These are phyloP conservation scores for Ophonus ardosiacus DNA, from an alignment of 2,888 invertebrate genomes.

Conservation along the genomic window DNA sequence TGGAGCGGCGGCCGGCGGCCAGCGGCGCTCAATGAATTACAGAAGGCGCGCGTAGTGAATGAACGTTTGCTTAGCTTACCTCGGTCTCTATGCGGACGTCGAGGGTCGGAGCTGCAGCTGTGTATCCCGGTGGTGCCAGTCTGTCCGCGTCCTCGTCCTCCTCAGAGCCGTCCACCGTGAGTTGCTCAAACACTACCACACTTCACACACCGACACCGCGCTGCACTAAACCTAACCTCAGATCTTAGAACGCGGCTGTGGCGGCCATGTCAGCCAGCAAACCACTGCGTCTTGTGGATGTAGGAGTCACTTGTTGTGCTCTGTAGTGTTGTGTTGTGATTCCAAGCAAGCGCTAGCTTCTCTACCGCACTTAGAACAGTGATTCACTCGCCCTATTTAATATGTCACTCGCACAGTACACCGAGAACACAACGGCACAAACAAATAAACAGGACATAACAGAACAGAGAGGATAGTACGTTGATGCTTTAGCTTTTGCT, in stretches of 20 bases:
- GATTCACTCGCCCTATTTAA: not conserved
- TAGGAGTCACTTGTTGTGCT: conserved; percentile 56
- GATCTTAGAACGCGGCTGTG: conserved; percentile 53
- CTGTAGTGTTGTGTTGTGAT: conserved; percentile 29
- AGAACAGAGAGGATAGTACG: conserved; percentile 76
- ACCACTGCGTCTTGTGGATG: conserved; percentile 31
- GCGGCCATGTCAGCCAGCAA: conserved; percentile 53
- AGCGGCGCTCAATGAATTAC: conserved; percentile 57
- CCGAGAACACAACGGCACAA: no score
- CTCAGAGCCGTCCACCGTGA: conserved; percentile 49
- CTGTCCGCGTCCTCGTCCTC: conserved; percentile 43
- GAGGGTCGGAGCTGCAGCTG: not conserved
- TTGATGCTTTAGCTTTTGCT: conserved; percentile 2
- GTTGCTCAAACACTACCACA: not conserved
- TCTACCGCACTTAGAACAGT: conserved; percentile 17
- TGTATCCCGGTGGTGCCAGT: conserved; percentile 29
- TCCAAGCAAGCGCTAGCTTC: not conserved
- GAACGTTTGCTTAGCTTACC: conserved; percentile 46
- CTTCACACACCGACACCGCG: conserved; percentile 26
- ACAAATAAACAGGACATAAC: conserved; percentile 7
- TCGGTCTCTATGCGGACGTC: conserved; percentile 50
- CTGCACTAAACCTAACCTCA: conserved; percentile 56
- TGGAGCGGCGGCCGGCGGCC: conserved; percentile 33
- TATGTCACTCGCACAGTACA: no score
- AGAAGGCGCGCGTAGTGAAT: conserved; percentile 54